Evolutionary conservation across 2,113 vertebrate genomes (phyloP).

Genomic region (Ageneiosus marmoratus): DNA sequence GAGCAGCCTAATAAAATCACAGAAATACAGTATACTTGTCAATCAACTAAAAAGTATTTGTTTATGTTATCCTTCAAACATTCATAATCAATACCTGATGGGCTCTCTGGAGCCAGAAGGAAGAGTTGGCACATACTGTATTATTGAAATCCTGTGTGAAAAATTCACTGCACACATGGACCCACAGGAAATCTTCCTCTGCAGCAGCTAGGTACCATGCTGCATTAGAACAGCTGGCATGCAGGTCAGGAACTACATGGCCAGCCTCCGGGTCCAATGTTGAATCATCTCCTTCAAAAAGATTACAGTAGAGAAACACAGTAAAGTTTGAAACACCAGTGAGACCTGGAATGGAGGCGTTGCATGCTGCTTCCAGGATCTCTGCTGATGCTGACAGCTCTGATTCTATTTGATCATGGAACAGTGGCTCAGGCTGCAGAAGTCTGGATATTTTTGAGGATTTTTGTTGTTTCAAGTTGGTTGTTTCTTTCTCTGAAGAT

Average conservation of each 20-base stretch:
- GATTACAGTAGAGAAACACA: constrained; percentile 82
- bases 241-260: constrained; percentile 68
- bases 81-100: constrained; percentile 63
- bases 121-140: constrained; percentile 79
- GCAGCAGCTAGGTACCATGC: constrained; percentile 82
- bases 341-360: constrained; percentile 74
- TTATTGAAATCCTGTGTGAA: constrained; percentile 82
- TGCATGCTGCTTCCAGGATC: constrained; percentile 81
- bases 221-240: constrained; percentile 77
- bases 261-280: constrained; percentile 59
- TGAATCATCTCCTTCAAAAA: constrained; percentile 69
- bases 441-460: constrained; percentile 37
- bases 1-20: constrained; percentile 63
- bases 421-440: constrained; percentile 29
- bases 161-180: constrained; percentile 81
- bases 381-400: constrained; percentile 60
- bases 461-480: background rate
- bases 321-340: constrained; percentile 86
- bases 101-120: constrained; percentile 76
- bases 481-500: constrained; percentile 43
- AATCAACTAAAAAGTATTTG: background rate
- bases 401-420: constrained; percentile 48
- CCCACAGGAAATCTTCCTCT: constrained; percentile 81
- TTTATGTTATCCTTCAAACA: background rate
- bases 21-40: background rate